Percentiles rank a stretch among this genome's conserved stretches.
These are phyloP conservation scores for Pandemis corylana DNA, from an alignment of 2,888 invertebrate species.

Conservation along the genomic window DNA sequence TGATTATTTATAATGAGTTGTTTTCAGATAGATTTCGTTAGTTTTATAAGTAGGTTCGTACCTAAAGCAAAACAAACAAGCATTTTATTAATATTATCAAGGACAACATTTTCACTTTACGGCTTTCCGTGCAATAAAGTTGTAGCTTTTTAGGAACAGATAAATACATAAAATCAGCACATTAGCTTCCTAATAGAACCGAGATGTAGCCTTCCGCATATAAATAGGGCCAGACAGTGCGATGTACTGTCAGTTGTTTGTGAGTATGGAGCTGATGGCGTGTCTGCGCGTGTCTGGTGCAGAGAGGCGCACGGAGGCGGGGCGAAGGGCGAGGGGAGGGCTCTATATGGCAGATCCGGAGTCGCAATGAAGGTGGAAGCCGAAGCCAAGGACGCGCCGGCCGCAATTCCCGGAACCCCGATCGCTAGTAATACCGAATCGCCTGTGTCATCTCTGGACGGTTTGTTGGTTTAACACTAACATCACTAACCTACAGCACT, in stretches of 20 bases:
- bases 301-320: constrained; percentile 64
- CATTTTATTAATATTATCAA: not conserved
- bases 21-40: not conserved
- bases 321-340: constrained; percentile 57
- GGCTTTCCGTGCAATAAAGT: not conserved
- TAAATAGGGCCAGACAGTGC: constrained; percentile 39
- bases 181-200: not conserved
- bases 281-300: constrained; percentile 72
- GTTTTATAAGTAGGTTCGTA: not conserved
- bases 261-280: constrained; percentile 62
- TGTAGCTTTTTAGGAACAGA: not conserved
- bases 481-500: constrained; percentile 42
- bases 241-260: constrained; percentile 46
- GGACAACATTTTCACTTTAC: not conserved
- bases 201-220: constrained; percentile 8
- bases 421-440: constrained; percentile 78
- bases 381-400: constrained; percentile 68
- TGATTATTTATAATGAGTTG: too few relatives aligned
- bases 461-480: constrained; percentile 74
- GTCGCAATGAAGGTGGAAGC: constrained; percentile 56
- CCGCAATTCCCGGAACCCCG: constrained; percentile 63
- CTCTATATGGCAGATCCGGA: constrained; percentile 56
- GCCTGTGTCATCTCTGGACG: constrained; percentile 78
- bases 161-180: not conserved
- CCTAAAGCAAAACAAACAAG: not conserved